Percentiles rank a stretch among this genome's conserved stretches.
These are phyloP conservation scores for Mionectes macconnelli DNA, from an alignment of 2,113 vertebrate species.

Conservation along the genomic window DNA sequence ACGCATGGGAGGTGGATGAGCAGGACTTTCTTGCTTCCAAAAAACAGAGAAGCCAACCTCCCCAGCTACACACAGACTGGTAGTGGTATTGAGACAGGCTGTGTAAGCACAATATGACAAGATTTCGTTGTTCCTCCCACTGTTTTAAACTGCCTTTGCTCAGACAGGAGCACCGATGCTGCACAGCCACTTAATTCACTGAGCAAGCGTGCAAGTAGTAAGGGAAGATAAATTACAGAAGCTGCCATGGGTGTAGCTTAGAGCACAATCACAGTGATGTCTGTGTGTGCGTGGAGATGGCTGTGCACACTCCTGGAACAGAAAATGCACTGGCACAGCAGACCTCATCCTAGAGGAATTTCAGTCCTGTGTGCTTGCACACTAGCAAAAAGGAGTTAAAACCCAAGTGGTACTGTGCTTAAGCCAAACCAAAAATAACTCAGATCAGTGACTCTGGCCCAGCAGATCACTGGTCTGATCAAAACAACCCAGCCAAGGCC, in stretches of 20 bases:
- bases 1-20: fast-evolving
- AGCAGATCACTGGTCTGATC: background rate
- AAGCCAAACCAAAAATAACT: background rate
- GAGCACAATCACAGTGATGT: fast-evolving
- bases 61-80: fast-evolving
- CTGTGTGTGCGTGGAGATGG: background rate
- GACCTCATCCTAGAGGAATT: background rate
- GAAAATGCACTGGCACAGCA: fast-evolving
- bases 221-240: background rate
- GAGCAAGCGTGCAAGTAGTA: background rate
- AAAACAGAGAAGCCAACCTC: background rate
- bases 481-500: background rate
- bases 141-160: background rate
- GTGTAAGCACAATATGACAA: fast-evolving
- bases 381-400: background rate
- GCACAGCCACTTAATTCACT: background rate
- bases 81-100: background rate
- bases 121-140: background rate
- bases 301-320: background rate
- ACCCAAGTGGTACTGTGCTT: background rate
- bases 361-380: background rate
- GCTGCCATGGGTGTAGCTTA: background rate
- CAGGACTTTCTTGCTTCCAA: background rate
- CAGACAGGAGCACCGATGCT: background rate
- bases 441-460: background rate